These are phyloP conservation scores for Hipposideros armiger DNA, from an alignment of 2,113 vertebrate genomes.

Conservation along the genomic window DNA sequence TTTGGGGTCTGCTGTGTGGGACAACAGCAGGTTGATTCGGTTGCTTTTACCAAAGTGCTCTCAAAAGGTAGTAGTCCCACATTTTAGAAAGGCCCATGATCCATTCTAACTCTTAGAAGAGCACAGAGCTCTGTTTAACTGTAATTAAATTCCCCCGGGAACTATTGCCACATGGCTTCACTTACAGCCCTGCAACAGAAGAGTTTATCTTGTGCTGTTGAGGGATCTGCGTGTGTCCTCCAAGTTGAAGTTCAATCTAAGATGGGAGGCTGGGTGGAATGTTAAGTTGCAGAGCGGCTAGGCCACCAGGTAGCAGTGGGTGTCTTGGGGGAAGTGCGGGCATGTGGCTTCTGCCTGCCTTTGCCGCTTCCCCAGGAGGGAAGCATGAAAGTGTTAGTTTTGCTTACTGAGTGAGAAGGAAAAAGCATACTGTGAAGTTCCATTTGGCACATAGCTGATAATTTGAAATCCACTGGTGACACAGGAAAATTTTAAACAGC, in stretches of 20 bases:
- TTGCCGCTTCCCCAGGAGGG: not conserved
- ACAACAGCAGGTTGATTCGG: not conserved
- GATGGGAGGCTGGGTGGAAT: not conserved
- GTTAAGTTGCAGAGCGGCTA: not conserved
- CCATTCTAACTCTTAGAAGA: not conserved
- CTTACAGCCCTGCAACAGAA: not conserved
- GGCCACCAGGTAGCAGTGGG: not conserved
- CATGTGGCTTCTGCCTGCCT: not conserved
- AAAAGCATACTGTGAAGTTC: conserved; percentile 51
- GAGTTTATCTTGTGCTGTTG: not conserved
- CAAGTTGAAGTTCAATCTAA: not conserved
- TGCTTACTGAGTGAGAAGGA: conserved; percentile 44
- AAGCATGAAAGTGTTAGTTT: conserved; percentile 46
- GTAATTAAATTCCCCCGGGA: not conserved
- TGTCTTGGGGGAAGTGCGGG: not conserved
- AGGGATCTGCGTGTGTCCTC: not conserved
- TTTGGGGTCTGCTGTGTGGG: not conserved
- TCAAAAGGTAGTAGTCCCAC: not conserved
- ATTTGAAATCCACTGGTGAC: conserved; percentile 36
- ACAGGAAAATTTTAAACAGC: conserved; percentile 38
- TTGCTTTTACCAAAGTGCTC: not conserved
- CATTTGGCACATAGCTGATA: not conserved
- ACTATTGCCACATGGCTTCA: rapidly evolving
- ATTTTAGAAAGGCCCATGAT: not conserved
- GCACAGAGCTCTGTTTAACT: not conserved